A percentile compares a stretch with the other conserved stretches of the same genome.
phyloP scores from a whole-genome alignment of 1,140 invertebrate species.

The Parasteatoda tepidariorum region DNA sequence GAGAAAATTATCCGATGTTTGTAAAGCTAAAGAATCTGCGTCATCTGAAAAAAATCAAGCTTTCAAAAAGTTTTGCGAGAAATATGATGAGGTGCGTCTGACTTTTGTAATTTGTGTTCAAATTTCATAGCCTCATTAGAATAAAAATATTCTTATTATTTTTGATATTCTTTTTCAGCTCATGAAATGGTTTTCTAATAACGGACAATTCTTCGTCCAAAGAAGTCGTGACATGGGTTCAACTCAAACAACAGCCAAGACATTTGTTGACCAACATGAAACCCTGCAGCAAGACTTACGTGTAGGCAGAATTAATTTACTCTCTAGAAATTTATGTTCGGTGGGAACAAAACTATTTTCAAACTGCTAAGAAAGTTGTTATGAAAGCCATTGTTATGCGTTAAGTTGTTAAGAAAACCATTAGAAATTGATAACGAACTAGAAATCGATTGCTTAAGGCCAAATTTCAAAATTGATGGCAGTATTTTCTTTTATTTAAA shows the following conservation, averaged over 20 bases:
- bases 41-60: conserved; percentile 72
- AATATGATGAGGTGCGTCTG: conserved; percentile 75
- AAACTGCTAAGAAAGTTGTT: too few relatives aligned
- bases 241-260: conserved; percentile 76
- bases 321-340: too few relatives aligned
- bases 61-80: conserved; percentile 77
- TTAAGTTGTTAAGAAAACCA: too few relatives aligned
- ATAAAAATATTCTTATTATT: conserved; percentile 9
- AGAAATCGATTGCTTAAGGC: too few relatives aligned
- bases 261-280: conserved; percentile 81
- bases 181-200: conserved; percentile 78
- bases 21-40: conserved; percentile 67
- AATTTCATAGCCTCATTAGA: background rate
- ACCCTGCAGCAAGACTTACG: conserved; percentile 80
- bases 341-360: too few relatives aligned
- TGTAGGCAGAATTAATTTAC: conserved; percentile 70
- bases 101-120: background rate
- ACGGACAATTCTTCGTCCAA: conserved; percentile 79
- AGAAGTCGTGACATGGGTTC: conserved; percentile 82
- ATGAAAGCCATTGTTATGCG: too few relatives aligned
- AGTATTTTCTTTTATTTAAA: too few relatives aligned
- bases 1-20: conserved; percentile 76
- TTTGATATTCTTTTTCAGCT: conserved; percentile 69
- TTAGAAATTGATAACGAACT: too few relatives aligned
- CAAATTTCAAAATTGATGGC: too few relatives aligned